Conservation (phyloP, 2,113 vertebrate species). For the Eublepharis macularius region DNA sequence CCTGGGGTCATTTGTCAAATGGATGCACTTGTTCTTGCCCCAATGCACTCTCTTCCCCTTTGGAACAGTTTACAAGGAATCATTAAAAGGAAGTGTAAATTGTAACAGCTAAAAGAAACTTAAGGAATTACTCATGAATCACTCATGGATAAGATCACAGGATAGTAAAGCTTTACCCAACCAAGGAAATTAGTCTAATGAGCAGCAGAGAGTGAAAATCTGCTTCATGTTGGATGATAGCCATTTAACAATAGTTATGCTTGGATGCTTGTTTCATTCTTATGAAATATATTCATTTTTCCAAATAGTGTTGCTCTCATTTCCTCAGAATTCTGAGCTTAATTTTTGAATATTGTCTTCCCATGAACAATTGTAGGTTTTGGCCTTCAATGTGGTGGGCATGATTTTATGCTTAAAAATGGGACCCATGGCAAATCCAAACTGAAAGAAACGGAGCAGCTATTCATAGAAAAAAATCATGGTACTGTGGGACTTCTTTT, state of each 20-base stretch:
- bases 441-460: background rate
- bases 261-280: background rate
- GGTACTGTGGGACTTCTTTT: background rate
- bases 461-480: background rate
- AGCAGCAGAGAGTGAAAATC: constrained; percentile 40
- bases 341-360: background rate
- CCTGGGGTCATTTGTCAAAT: constrained; percentile 66
- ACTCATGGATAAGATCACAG: constrained; percentile 70
- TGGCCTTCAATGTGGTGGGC: background rate
- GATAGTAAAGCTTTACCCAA: constrained; percentile 42
- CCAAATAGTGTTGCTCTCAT: background rate
- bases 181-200: constrained; percentile 63
- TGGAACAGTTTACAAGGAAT: constrained; percentile 58
- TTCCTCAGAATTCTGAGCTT: background rate
- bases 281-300: background rate
- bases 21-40: constrained; percentile 47
- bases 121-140: constrained; percentile 57
- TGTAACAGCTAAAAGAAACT: constrained; percentile 56
- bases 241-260: background rate
- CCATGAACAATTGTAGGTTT: too few relatives aligned
- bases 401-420: background rate
- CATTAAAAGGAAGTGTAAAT: constrained; percentile 53
- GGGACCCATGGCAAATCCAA: background rate
- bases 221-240: background rate
- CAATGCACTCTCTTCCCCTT: constrained; percentile 31